Base-by-base conservation (phyloP, 2,113 vertebrate species). In the Channa maculata region DNA sequence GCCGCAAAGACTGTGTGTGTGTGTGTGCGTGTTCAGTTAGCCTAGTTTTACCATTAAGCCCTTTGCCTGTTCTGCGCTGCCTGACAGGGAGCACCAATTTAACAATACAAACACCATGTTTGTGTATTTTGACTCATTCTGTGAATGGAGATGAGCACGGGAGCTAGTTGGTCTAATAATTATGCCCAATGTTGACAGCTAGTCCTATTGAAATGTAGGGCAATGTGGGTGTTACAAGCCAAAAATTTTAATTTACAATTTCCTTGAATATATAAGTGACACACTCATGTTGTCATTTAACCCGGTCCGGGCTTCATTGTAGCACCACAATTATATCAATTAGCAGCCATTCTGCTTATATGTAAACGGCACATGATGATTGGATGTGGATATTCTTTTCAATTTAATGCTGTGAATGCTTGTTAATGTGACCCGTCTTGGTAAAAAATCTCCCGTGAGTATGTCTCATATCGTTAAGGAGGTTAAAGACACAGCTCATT, bases 401-500 rank as follows among this genome's bases (percentile, higher is more conserved):
- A 24, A 24, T 24, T 24, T 24, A 13, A 44, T 43, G 33, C 61
- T 66, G 4, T 71, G 79, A 61, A 82, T 33, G 13, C 53, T 62
- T 50, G 33, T 73, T 65, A 79, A 85, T 73, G 65, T 53, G 51
- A 54, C 66, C 65, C 13, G 34, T 50, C 37, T 10, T 64, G 55
- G 69, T 68, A 62, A 54, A 59, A 77, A 64, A 54, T 33, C 71
- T 71, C 63, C 69, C 45, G 67, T 55, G 65, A 69, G 12, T 13
- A 1, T n/a, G 33, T 59, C 15, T 51, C 51, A 67, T 68, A 75
- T 83, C 39, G 64, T 71, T 87, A 79, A 63, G 9, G 39, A 65
- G 51, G 82, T 79, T 77, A 73, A 69, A 81, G 39, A 14, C 15
- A 6, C 55, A 61, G 60, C 80, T 88, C 75, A 78, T 90, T 85